Evolutionary conservation across 2,113 vertebrate species (phyloP), one percentile per base, ranked within the genome.

Genomic region (Cranoglanis bouderius): DNA sequence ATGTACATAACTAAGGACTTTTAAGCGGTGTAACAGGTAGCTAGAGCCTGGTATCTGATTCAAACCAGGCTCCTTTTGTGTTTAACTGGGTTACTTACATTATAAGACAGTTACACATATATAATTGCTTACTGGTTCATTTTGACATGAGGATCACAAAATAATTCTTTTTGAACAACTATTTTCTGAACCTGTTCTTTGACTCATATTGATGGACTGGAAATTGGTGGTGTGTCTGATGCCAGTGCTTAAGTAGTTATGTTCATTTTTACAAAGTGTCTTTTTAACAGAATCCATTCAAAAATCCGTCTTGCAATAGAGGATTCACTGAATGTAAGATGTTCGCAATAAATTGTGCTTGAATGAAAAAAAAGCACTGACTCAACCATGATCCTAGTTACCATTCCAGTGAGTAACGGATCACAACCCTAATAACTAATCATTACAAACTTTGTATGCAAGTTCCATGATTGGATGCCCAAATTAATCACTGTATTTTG

Each of bases 291-390:
- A 16, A 81, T 51, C 12, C 26, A 0, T 72, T 72, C 1, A 18
- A 78, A 86, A 24, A 57, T 46, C 9, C 84, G 57, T 85, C 61
- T 55, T 72, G 63, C 86, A 82, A 86, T 70, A 89, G 26, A 65
- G 59, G 82, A 13, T 40, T 84, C 72, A 74, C 51, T 85, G 75
- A 87, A 80, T 88, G 78, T 88, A 49, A 21, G 26, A 74, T 9
- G 84, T 84, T 84, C 90, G 89, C 87, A 91, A 91, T 91, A 87
- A 88, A 87, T 88, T 82, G 82, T 87, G 86, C 59, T 88, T 84
- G 57, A 88, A 88, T 83, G 24, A 61, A 65, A 74, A 75, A 35
- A 81, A 67, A 35, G 49, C 13, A 49, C 53, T 57, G 43, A 81
- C 35, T 82, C n/a, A 32, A 43, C 49, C 29, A 67, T 82, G 43